phyloP scores from a whole-genome alignment of 2,113 vertebrate species.

The Archilochus colubris region DNA sequence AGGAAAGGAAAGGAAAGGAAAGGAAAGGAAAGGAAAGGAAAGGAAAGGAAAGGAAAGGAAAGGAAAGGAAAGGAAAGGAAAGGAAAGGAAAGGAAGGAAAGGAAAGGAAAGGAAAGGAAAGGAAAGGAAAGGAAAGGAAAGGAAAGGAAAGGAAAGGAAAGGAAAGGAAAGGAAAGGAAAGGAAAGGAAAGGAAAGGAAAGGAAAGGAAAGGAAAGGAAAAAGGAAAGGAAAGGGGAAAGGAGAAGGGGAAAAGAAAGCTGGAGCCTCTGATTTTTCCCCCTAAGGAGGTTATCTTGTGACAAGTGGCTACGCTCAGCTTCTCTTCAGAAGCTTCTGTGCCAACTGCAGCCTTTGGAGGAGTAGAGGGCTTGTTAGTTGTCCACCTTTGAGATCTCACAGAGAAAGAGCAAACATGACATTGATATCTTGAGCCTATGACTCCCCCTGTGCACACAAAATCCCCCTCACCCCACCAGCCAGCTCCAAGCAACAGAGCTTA shows the following conservation, averaged over 20 bases:
- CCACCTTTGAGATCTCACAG: background rate
- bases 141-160: too few relatives aligned
- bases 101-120: too few relatives aligned
- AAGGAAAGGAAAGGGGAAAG: too few relatives aligned
- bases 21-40: too few relatives aligned
- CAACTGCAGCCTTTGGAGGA: background rate
- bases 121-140: too few relatives aligned
- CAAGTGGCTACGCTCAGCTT: background rate
- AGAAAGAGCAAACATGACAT: background rate
- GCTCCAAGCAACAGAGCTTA: fast-evolving
- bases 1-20: too few relatives aligned
- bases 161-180: too few relatives aligned
- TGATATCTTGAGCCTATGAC: background rate
- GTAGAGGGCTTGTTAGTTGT: background rate
- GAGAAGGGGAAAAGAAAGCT: background rate
- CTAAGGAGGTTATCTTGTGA: background rate
- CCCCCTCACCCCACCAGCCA: fast-evolving
- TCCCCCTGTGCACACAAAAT: background rate
- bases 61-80: too few relatives aligned
- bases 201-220: too few relatives aligned
- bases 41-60: too few relatives aligned
- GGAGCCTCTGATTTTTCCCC: background rate
- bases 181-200: too few relatives aligned
- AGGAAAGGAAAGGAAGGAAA: too few relatives aligned
- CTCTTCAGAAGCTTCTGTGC: background rate